Base-by-base conservation (phyloP, 2,113 vertebrate species). In the Microcebus murinus region DNA sequence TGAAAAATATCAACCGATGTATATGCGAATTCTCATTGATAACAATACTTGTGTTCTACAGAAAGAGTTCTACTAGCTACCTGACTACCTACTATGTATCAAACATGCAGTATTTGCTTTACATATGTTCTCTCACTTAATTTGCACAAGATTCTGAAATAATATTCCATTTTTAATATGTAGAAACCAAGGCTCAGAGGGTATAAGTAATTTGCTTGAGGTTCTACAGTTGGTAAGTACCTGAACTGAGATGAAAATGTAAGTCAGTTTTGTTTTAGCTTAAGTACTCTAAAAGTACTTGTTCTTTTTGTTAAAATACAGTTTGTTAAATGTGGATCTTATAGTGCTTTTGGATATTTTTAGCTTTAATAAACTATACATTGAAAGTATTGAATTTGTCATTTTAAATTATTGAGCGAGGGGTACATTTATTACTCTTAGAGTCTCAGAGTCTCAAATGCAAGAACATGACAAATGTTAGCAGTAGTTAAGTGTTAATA, bases 351-450 rank as follows among this genome's bases (percentile, higher is more conserved):
- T 80, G 82, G 23, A 63, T 18, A 31, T 65, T 87, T 94, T 87
- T 76, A 57, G 39, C 18, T 63, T 96, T 59, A 92, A 90, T 48
- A 76, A 95, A 77, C 45, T 87, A 36, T 18, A 48, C 2, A 83
- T 36, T 50, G 29, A 90, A 91, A 92, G 36, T 61, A 27, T 79
- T 73, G 27, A 74, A 45, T 76, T 2, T 85, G 29, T 63, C 73
- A 42, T 77, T 94, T 95, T 76, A 90, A 82, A 94, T 87, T 84
- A 70, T 90, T 84, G 9, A 93, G 13, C 25, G n/a, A 86, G 84
- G 4, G 4, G 3, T 59, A 71, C 29, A 73, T 71, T 79, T 91
- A 61, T 93, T 65, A 74, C 25, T 29, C 13, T 76, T n/a, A 80
- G 50, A 76, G 39, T 74, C 18, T 71, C 81, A 79, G 50, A 74